Percentiles rank a stretch among this genome's conserved stretches.
Conservation (phyloP, 1,140 invertebrate genomes). For the Eupristina koningsbergeri region DNA sequence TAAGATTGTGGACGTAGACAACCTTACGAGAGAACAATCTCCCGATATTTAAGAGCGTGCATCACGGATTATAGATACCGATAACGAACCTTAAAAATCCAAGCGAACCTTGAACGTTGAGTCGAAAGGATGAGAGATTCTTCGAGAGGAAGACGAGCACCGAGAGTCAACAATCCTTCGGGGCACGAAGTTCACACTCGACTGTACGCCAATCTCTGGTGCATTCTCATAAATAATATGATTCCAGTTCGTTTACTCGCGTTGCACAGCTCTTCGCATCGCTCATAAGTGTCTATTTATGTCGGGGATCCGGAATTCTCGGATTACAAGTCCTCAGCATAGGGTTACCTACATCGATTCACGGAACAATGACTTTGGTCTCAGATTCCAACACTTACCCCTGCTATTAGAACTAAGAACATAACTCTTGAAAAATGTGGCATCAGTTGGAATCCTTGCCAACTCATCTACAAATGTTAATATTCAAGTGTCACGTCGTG, state of each 20-base stretch:
- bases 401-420: background rate
- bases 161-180: background rate
- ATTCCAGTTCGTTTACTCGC: background rate
- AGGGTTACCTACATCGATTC: conserved; percentile 18
- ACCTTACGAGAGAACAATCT: too few species aligned
- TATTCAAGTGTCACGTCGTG: background rate
- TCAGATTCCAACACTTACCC: conserved; percentile 7
- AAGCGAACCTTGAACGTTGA: conserved; percentile 9
- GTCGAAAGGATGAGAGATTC: background rate
- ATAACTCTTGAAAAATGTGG: background rate
- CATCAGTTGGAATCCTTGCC: background rate
- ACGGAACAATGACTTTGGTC: background rate
- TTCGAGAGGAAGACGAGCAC: background rate
- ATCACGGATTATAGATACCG: too few species aligned
- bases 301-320: conserved; percentile 14
- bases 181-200: conserved; percentile 29
- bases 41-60: too few species aligned
- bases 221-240: conserved; percentile 41
- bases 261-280: background rate
- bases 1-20: too few species aligned
- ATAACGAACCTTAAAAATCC: background rate
- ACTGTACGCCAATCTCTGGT: conserved; percentile 3
- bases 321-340: conserved; percentile 7
- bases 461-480: background rate
- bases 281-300: conserved; percentile 13